Evolutionary conservation across 2,888 invertebrate species (phyloP).

Genomic region (Lasioglossum morio): DNA sequence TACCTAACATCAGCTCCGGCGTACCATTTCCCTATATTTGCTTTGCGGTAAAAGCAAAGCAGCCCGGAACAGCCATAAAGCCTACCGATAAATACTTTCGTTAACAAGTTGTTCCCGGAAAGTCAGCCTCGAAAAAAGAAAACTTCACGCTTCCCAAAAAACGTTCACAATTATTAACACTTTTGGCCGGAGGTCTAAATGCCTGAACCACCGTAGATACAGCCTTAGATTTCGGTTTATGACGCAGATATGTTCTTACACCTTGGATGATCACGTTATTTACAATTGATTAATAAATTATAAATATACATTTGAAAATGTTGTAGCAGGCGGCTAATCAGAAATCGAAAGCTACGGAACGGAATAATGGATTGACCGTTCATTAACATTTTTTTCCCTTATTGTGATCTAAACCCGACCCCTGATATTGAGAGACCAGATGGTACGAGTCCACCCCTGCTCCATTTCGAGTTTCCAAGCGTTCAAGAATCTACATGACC

Average conservation of each 20-base stretch:
- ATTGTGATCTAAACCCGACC: constrained; percentile 1
- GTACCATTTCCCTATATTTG: constrained; percentile 49
- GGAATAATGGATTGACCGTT: constrained; percentile 31
- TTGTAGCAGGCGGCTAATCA: not conserved
- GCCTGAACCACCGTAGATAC: not conserved
- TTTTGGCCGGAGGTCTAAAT: constrained; percentile 24
- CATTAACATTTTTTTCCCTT: constrained; percentile 33
- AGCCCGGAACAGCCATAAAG: constrained; percentile 34
- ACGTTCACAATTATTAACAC: constrained; percentile 14
- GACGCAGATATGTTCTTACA: not conserved
- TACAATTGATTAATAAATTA: not conserved
- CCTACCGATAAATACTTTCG: constrained; percentile 50
- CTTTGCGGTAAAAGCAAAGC: constrained; percentile 38
- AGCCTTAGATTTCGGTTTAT: not conserved
- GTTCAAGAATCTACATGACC: constrained; percentile 32
- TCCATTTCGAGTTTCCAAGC: constrained; percentile 35
- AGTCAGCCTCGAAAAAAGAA: constrained; percentile 6
- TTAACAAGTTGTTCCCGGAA: constrained; percentile 42
- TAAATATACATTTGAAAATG: no score
- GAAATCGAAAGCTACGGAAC: not conserved
- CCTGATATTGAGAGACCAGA: constrained; percentile 45
- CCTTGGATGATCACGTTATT: not conserved
- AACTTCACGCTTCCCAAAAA: constrained; percentile 28
- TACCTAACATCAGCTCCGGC: constrained; percentile 49
- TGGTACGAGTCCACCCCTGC: constrained; percentile 43